Conservation (phyloP, 2,797 vertebrate species). For the Sylvia borin region DNA sequence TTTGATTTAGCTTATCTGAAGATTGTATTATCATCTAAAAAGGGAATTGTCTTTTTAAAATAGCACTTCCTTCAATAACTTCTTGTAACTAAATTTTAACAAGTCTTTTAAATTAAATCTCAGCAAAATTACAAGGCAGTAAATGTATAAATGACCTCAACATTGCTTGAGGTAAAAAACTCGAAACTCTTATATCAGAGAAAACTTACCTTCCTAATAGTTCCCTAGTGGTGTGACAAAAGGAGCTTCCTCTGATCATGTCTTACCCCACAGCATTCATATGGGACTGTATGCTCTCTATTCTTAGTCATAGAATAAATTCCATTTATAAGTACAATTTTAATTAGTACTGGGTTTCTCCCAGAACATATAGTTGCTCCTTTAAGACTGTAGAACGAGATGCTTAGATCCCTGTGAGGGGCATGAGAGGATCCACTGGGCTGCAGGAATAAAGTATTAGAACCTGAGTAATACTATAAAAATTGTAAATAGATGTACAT, state of each 20-base stretch:
- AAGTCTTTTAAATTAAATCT: constrained; percentile 41
- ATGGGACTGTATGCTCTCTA: background rate
- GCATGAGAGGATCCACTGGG: background rate
- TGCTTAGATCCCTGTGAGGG: background rate
- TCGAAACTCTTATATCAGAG: constrained; percentile 17
- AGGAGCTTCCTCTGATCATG: background rate
- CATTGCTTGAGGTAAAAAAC: constrained; percentile 36
- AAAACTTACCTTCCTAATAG: constrained; percentile 20
- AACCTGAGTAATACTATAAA: background rate
- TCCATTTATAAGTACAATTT: background rate
- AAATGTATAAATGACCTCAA: constrained; percentile 41
- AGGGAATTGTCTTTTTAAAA: background rate
- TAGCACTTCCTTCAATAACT: background rate
- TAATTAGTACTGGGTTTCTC: background rate
- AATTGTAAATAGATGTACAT: background rate
- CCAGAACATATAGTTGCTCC: background rate
- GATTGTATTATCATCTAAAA: background rate
- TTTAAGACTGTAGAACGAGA: background rate
- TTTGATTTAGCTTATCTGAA: constrained; percentile 18
- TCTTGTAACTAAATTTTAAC: constrained; percentile 50
- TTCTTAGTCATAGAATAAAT: background rate
- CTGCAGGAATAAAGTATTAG: background rate
- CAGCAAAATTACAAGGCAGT: constrained; percentile 1
- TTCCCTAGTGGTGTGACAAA: background rate
- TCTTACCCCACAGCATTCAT: background rate